A percentile compares a stretch with the other conserved stretches of the same genome.
Evolutionary conservation across 2,797 vertebrate species (phyloP).

Genomic region (Sebastes iracundus): DNA sequence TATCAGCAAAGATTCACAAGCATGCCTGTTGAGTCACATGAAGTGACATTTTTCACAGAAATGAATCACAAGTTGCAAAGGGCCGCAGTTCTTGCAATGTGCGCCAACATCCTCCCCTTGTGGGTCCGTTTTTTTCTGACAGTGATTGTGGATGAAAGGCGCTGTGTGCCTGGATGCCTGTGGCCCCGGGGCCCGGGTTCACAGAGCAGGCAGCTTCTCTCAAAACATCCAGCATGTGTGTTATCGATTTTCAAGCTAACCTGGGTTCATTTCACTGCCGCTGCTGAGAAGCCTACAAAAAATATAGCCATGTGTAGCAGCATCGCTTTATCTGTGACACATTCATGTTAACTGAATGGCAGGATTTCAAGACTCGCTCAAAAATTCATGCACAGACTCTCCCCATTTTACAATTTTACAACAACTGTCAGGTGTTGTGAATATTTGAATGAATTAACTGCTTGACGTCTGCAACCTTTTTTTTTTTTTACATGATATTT

Average conservation of each 20-base stretch:
- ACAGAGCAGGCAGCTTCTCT: constrained; percentile 35
- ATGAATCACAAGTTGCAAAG: constrained; percentile 48
- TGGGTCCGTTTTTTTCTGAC: constrained; percentile 42
- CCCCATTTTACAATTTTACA: not conserved
- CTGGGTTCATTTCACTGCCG: constrained; percentile 27
- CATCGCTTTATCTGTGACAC: not conserved
- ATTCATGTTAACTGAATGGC: not conserved
- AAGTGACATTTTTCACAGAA: constrained; percentile 57
- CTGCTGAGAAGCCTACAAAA: not conserved
- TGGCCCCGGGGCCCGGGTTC: constrained; percentile 18
- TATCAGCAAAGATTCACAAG: constrained; percentile 41
- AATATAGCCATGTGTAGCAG: not conserved
- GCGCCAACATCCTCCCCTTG: constrained; percentile 43
- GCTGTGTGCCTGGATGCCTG: constrained; percentile 37
- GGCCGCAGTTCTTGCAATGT: constrained; percentile 26
- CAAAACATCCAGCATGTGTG: constrained; percentile 35
- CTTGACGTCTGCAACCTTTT: not conserved
- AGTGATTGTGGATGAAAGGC: constrained; percentile 55
- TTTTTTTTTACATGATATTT: not conserved
- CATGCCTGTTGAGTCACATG: constrained; percentile 36
- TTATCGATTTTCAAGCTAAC: constrained; percentile 38
- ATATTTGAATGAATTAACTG: not conserved
- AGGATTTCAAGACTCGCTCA: not conserved
- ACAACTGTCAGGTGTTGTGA: not conserved
- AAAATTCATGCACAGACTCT: not conserved